A percentile compares a stretch with the other conserved stretches of the same genome.
Evolutionary conservation across 64 coral and sea anemone genomes (phyloP).

Genomic region (Catalaphyllia jardinei): DNA sequence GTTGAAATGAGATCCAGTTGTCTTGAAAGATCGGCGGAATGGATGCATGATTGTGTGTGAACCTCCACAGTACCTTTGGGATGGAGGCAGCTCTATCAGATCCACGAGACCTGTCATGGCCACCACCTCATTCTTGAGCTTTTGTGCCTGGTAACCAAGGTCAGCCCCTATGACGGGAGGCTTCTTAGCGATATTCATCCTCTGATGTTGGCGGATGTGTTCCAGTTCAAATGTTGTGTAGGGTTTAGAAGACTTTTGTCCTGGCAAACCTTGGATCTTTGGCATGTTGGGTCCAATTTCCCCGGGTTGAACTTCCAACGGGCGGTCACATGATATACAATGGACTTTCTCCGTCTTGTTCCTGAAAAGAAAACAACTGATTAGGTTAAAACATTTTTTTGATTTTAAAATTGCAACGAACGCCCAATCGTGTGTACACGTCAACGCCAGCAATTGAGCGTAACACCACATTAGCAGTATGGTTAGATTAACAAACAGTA

Average conservation of each 20-base stretch:
- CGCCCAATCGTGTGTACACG: no score
- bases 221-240: slow-evolving; percentile 92
- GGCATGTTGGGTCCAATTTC: slow-evolving; percentile 57
- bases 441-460: no score
- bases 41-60: slow-evolving; percentile 92
- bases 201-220: slow-evolving; percentile 83
- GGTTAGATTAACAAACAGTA: no score
- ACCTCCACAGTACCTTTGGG: slow-evolving; percentile 88
- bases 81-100: slow-evolving; percentile 77
- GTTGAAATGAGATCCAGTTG: slow-evolving; percentile 77
- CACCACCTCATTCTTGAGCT: slow-evolving; percentile 81
- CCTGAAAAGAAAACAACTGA: slow-evolving; percentile 13
- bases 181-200: slow-evolving; percentile 45
- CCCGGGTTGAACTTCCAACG: slow-evolving; percentile 66
- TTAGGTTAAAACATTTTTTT: not conserved
- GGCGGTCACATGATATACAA: slow-evolving; percentile 89
- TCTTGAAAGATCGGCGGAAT: slow-evolving; percentile 81
- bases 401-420: no score
- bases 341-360: slow-evolving; percentile 87
- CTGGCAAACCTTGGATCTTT: slow-evolving; percentile 74
- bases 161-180: slow-evolving; percentile 80
- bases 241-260: slow-evolving; percentile 84
- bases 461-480: no score
- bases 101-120: slow-evolving; percentile 85
- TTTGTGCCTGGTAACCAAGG: slow-evolving; percentile 77